Evolutionary conservation across 2,888 invertebrate species (phyloP).

Genomic region (Caenorhabditis sinica): DNA sequence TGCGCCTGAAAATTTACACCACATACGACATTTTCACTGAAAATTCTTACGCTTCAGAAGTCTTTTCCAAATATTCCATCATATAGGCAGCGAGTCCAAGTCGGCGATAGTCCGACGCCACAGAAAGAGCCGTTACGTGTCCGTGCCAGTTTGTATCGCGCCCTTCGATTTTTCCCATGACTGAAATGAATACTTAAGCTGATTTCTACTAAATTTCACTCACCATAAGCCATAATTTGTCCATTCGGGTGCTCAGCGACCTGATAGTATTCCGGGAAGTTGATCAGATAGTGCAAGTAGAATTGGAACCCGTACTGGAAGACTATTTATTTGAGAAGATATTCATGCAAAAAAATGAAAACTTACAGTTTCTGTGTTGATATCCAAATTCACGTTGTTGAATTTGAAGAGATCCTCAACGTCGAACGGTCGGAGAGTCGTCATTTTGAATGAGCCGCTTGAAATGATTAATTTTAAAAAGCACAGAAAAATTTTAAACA

Average conservation of each 20-base stretch:
- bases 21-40: background rate
- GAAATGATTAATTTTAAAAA: background rate
- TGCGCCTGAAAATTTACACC: conserved; percentile 88
- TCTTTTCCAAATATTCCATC: conserved; percentile 95
- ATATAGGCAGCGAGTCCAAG: conserved; percentile 94
- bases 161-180: conserved; percentile 99
- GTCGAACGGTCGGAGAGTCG: conserved; percentile 75
- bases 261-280: conserved; percentile 99
- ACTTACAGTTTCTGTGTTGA: conserved; percentile 92
- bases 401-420: conserved; percentile 77
- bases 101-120: conserved; percentile 92
- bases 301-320: conserved; percentile 87
- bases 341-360: background rate
- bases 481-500: background rate
- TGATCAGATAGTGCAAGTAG: conserved; percentile 97
- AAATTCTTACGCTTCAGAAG: conserved; percentile 90
- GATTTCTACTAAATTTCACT: conserved; percentile 83
- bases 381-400: conserved; percentile 90
- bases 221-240: conserved; percentile 99
- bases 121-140: conserved; percentile 97
- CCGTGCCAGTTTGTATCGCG: conserved; percentile 98
- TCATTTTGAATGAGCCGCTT: conserved; percentile 60
- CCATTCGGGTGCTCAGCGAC: conserved; percentile 96
- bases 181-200: too few species aligned
- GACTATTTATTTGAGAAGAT: background rate